A percentile compares a stretch with the other conserved stretches of the same genome.
These are phyloP conservation scores for Nomada ruficornis DNA, from an alignment of 2,888 invertebrate genomes.

Conservation along the genomic window DNA sequence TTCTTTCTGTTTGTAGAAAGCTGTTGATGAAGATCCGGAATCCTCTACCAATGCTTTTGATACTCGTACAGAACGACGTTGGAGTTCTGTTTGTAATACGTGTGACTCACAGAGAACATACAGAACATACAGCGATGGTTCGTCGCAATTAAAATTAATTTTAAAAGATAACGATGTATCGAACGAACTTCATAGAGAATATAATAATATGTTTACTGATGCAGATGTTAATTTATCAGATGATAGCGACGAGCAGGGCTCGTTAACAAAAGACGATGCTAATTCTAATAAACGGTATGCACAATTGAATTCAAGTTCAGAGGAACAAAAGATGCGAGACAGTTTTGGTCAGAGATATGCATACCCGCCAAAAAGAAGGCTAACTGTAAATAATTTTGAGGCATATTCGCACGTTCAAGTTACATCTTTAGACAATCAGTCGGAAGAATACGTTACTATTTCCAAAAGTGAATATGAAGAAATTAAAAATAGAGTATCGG, in stretches of 20 bases:
- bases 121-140: slow-evolving; percentile 66
- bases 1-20: slow-evolving; percentile 68
- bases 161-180: slow-evolving; percentile 67
- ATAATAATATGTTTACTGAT: slow-evolving; percentile 78
- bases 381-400: slow-evolving; percentile 54
- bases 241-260: slow-evolving; percentile 72
- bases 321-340: slow-evolving; percentile 42
- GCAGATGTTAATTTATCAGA: slow-evolving; percentile 82
- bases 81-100: slow-evolving; percentile 85
- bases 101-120: slow-evolving; percentile 77
- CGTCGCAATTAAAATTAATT: slow-evolving; percentile 66
- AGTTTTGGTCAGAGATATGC: slow-evolving; percentile 39
- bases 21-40: slow-evolving; percentile 68
- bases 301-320: slow-evolving; percentile 44
- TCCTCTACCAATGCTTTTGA: slow-evolving; percentile 71
- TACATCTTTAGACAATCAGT: slow-evolving; percentile 71
- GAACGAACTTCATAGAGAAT: slow-evolving; percentile 69
- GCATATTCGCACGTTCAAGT: slow-evolving; percentile 67
- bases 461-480: slow-evolving; percentile 92
- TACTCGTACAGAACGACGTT: slow-evolving; percentile 84
- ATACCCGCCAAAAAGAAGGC: slow-evolving; percentile 20
- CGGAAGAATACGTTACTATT: slow-evolving; percentile 89
- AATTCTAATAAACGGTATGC: slow-evolving; percentile 32
- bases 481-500: slow-evolving; percentile 90
- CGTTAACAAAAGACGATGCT: slow-evolving; percentile 48